These are phyloP conservation scores for Labroides dimidiatus DNA, from an alignment of 2,797 vertebrate species.

Conservation along the genomic window DNA sequence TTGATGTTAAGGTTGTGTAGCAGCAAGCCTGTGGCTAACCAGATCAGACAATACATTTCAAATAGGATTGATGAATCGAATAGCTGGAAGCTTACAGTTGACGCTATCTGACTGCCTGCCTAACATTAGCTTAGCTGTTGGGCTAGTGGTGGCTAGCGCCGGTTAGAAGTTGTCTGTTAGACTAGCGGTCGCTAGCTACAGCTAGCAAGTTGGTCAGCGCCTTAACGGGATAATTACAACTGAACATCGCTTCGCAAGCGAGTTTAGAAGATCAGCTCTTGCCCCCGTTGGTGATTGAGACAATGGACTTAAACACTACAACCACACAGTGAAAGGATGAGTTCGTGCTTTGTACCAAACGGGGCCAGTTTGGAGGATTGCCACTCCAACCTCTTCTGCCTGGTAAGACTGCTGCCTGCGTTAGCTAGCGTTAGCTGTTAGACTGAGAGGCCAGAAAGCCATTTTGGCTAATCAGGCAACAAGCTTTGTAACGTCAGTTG, in stretches of 20 bases:
- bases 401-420: conserved; percentile 87
- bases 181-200: conserved; percentile 58
- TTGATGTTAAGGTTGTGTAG: conserved; percentile 54
- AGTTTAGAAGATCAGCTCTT: conserved; percentile 52
- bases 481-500: conserved; percentile 82
- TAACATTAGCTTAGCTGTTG: conserved; percentile 71
- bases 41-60: conserved; percentile 80
- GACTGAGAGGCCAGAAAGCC: conserved; percentile 78
- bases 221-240: conserved; percentile 60
- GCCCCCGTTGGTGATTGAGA: conserved; percentile 89
- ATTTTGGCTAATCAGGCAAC: conserved; percentile 84
- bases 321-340: conserved; percentile 95
- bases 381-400: conserved; percentile 99
- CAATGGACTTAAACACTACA: conserved; percentile 90
- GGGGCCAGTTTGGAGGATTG: conserved; percentile 99
- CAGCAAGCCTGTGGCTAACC: conserved; percentile 64
- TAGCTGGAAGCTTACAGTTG: conserved; percentile 69
- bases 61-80: conserved; percentile 77
- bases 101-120: conserved; percentile 59
- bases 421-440: conserved; percentile 76
- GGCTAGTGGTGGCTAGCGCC: conserved; percentile 71
- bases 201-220: conserved; percentile 66
- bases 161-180: conserved; percentile 75
- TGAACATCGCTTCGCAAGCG: conserved; percentile 27
- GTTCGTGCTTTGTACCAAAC: conserved; percentile 99